Conservation (phyloP, 2,113 vertebrate genomes). For the Myiagra hebetior region DNA sequence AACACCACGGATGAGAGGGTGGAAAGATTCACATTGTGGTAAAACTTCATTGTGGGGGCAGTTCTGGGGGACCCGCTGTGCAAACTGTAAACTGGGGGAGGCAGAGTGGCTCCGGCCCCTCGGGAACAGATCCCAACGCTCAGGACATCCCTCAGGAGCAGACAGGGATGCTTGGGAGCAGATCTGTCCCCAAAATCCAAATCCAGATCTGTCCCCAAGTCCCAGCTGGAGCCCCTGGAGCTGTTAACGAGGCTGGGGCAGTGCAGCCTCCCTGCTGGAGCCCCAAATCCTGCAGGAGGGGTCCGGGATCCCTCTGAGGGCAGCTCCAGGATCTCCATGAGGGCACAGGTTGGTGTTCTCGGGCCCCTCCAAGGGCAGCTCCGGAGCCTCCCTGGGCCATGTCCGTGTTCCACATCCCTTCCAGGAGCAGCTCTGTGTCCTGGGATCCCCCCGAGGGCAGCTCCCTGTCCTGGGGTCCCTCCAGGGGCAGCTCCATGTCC, state of each 20-base stretch:
- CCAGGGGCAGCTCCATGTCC: not conserved
- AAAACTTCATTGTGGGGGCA: not conserved
- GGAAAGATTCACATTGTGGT: not conserved
- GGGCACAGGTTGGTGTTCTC: not conserved
- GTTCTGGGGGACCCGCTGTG: not conserved
- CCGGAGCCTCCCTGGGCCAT: not conserved
- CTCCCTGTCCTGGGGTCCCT: not conserved
- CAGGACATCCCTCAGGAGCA: not conserved
- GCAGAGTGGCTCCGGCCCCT: not conserved
- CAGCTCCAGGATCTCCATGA: not conserved
- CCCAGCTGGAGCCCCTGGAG: not conserved
- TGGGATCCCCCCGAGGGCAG: not conserved
- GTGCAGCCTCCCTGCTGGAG: not conserved
- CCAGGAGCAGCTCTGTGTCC: not conserved
- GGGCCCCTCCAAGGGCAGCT: not conserved
- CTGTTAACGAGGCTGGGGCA: not conserved
- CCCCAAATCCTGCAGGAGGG: not conserved
- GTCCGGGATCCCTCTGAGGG: rapidly evolving
- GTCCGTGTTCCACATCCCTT: rapidly evolving
- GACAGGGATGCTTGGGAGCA: not conserved
- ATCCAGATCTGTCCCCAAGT: not conserved
- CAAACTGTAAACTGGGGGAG: not conserved
- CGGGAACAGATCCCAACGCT: rapidly evolving
- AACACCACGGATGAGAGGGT: not conserved
- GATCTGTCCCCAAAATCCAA: not conserved